Conservation (phyloP, 1,140 invertebrate species). For the Oedothorax gibbosus region DNA sequence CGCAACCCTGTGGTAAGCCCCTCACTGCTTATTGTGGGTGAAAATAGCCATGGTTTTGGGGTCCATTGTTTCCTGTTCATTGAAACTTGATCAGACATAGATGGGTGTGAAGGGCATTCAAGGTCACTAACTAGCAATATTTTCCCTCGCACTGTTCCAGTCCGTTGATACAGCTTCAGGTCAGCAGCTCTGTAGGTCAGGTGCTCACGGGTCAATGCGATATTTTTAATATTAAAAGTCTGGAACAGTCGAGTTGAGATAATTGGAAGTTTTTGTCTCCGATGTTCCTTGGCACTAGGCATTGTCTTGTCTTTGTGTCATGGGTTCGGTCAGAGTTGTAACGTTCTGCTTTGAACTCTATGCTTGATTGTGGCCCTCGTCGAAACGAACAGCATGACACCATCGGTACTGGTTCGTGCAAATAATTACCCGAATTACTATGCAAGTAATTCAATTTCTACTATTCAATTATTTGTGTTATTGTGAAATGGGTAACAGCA, state of each 20-base stretch:
- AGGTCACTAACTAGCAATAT: conserved; percentile 50
- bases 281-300: not conserved
- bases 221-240: conserved; percentile 37
- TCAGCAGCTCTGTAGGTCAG: conserved; percentile 57
- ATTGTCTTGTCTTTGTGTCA: conserved; percentile 12
- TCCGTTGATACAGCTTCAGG: conserved; percentile 45
- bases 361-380: no score
- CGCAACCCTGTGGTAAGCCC: conserved; percentile 2
- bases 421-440: no score
- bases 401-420: no score
- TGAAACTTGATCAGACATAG: conserved; percentile 28
- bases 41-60: conserved; percentile 35
- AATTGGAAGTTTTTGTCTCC: conserved; percentile 25
- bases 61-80: conserved; percentile 42
- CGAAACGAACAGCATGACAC: no score
- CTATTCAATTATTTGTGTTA: no score
- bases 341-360: no score
- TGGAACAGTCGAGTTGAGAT: conserved; percentile 5
- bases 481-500: no score
- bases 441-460: no score
- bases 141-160: conserved; percentile 50
- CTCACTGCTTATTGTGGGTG: conserved; percentile 7
- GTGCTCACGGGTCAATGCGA: conserved; percentile 42
- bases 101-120: conserved; percentile 30
- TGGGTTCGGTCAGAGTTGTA: no score